Evolutionary conservation across 2,888 invertebrate genomes (phyloP).

Genomic region (Lumbricus terrestris): DNA sequence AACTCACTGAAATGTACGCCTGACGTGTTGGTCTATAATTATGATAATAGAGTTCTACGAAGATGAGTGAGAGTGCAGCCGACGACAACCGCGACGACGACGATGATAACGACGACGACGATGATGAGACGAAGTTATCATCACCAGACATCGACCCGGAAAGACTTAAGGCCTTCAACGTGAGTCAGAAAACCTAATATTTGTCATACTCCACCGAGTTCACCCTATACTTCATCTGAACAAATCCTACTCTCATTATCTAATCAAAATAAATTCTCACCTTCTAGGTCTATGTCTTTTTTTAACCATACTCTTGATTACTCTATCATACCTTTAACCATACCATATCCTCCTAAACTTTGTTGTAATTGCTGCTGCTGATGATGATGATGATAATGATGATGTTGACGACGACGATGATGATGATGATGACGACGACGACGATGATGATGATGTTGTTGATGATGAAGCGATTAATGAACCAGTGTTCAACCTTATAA

Average conservation of each 20-base stretch:
- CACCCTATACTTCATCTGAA: not conserved
- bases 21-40: no score
- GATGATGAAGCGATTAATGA: not conserved
- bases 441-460: no score
- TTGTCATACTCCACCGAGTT: no score
- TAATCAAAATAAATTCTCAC: no score
- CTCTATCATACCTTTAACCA: no score
- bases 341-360: no score
- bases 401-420: no score
- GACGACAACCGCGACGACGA: conserved; percentile 67
- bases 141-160: conserved; percentile 72
- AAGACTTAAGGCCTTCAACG: conserved; percentile 91
- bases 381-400: not conserved
- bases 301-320: no score
- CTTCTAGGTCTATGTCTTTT: no score
- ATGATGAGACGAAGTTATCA: conserved; percentile 65
- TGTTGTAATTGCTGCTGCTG: no score
- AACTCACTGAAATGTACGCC: not conserved
- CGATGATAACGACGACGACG: conserved; percentile 80
- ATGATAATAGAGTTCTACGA: not conserved
- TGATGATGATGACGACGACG: no score
- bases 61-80: not conserved
- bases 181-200: conserved; percentile 58
- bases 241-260: not conserved
- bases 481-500: not conserved